Evolutionary conservation across 2,888 invertebrate genomes (phyloP).

Genomic region (Cantharis nigra): DNA sequence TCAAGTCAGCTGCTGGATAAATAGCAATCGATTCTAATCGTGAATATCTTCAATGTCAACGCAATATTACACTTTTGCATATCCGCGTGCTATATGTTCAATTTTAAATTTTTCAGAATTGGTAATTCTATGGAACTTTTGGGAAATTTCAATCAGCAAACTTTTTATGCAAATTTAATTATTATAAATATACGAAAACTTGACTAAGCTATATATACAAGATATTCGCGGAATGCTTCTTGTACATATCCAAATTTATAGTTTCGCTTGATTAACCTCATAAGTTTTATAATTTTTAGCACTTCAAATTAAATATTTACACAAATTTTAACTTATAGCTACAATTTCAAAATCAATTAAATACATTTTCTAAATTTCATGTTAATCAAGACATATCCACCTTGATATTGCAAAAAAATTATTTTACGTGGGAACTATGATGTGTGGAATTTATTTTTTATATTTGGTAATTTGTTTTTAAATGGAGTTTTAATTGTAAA

Average conservation of each 20-base stretch:
- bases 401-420: not conserved
- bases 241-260: not conserved
- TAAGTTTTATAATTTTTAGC: not conserved
- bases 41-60: not conserved
- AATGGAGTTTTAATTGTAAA: not conserved
- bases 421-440: not conserved
- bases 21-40: conserved; percentile 18
- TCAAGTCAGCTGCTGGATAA: conserved; percentile 20
- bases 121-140: no score
- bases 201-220: not conserved
- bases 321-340: not conserved
- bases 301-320: not conserved
- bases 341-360: not conserved
- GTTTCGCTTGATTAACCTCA: not conserved
- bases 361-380: not conserved
- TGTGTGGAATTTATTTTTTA: not conserved
- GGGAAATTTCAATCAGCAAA: no score
- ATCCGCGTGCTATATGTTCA: not conserved
- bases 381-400: not conserved
- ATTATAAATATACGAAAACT: not conserved
- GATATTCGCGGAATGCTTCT: conserved; percentile 1
- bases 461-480: not conserved
- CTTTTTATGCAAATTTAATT: not conserved
- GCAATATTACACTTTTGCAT: not conserved
- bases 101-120: no score